These are phyloP conservation scores for Labia minor DNA, from an alignment of 2,888 invertebrate genomes.

Conservation along the genomic window DNA sequence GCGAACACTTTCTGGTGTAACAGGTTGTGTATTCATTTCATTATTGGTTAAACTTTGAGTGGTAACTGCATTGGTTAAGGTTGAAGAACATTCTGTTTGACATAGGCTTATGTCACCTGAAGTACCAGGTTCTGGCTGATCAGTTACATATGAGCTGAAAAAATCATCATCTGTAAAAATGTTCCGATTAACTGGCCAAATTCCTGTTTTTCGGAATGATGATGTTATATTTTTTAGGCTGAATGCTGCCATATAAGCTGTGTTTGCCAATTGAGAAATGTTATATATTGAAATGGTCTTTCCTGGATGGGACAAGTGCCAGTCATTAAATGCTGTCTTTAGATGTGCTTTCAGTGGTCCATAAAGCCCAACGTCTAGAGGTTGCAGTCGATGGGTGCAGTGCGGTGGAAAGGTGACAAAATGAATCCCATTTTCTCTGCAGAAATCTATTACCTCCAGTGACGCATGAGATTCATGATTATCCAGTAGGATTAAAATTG, in stretches of 20 bases:
- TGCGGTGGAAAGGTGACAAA: constrained; percentile 18
- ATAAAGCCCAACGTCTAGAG: constrained; percentile 16
- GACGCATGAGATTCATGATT: constrained; percentile 17
- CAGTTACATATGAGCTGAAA: background rate
- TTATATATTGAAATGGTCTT: constrained; percentile 14
- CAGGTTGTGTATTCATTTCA: no score
- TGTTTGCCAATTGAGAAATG: background rate
- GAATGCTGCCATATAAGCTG: background rate
- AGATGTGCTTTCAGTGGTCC: constrained; percentile 15
- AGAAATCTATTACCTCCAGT: constrained; percentile 14
- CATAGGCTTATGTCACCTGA: no score
- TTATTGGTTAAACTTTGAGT: no score
- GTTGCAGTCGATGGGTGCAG: constrained; percentile 19
- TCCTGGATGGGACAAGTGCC: background rate
- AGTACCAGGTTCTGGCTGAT: background rate
- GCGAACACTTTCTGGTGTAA: no score
- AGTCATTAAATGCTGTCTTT: background rate
- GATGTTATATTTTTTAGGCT: background rate
- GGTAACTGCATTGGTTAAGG: no score
- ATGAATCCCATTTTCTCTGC: constrained; percentile 15
- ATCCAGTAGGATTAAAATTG: constrained; percentile 14
- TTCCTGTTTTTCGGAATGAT: background rate
- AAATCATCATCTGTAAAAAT: constrained; percentile 3
- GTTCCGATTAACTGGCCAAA: background rate
- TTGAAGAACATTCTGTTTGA: no score